Base-by-base conservation (phyloP, 2,113 vertebrate genomes). In the Zapus hudsonius region DNA sequence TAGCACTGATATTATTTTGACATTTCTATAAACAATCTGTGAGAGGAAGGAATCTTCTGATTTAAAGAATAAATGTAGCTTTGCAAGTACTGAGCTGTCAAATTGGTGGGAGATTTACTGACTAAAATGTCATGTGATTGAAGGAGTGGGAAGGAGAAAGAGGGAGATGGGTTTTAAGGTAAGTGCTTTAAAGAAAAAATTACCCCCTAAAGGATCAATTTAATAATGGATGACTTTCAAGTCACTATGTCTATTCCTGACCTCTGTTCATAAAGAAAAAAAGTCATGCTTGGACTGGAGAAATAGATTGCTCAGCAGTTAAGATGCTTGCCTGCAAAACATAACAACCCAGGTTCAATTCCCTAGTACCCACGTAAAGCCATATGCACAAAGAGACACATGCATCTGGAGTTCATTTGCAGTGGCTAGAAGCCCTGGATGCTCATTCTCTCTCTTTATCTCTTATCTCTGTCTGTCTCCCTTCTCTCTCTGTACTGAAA, bases 1-100 rank as follows among this genome's bases (percentile, higher is more conserved):
- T 73, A 97, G 87, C 86, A 94, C 47, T 92, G 91, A 92, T 93
- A 93, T 94, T 96, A 96, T 96, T 97, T 96, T 96, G 95, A 96
- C 95, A 96, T 93, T 94, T 95, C 96, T 95, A 96, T 89, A 97
- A 97, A 96, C 95, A 96, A 94, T 96, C 80, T 94, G 61, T 83
- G 55, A 94, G 84, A 95, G 20, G 52, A 85, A 95, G 95, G 95
- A 67, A 79, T 94, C 87, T 93, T 81, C 42, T 87, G 75, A 93
- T 94, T 92, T 95, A 79, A 96, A 96, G 86, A 94, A 94, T 94
- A 96, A 90, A 96, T 96, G 94, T 93, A 96, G 75, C 92, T 94
- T 90, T 80, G 57, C 73, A 86, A 95, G 84, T 79, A 94, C 42
- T 92, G 52, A 96, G 70, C 91, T 97, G 95, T 95, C 97, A 96